Evolutionary conservation across 2,113 vertebrate species (phyloP).

Genomic region (Cebidichthys violaceus): DNA sequence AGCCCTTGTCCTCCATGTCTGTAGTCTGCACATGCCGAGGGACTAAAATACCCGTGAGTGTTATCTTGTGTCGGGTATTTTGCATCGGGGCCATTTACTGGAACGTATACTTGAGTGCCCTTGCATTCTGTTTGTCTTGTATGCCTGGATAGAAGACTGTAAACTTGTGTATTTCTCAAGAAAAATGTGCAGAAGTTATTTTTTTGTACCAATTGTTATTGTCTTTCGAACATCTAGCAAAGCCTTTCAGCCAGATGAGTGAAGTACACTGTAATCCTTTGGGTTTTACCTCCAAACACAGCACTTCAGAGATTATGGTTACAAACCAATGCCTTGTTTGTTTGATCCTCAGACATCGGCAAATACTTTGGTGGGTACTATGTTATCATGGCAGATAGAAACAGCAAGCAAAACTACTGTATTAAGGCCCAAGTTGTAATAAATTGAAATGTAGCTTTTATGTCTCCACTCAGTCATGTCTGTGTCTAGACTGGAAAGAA

Average conservation of each 20-base stretch:
- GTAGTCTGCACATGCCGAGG: neutral
- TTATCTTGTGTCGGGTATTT: slow-evolving; percentile 12
- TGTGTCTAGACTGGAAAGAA: neutral
- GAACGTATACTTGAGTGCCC: neutral
- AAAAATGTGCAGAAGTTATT: neutral
- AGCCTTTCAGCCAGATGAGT: slow-evolving; percentile 2
- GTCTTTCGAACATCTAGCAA: neutral
- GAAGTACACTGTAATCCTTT: neutral
- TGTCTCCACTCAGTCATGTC: neutral
- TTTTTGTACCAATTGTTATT: neutral
- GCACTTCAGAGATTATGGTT: neutral
- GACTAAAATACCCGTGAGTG: neutral
- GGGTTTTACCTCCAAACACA: neutral
- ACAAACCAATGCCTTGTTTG: neutral
- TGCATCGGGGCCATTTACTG: slow-evolving; percentile 8
- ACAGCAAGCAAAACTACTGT: neutral
- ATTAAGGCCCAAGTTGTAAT: neutral
- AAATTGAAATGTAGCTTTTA: neutral
- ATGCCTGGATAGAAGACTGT: neutral
- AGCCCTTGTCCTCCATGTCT: neutral
- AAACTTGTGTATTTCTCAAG: neutral
- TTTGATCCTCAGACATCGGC: neutral
- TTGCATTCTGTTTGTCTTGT: neutral
- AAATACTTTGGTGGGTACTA: neutral
- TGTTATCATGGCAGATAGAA: neutral